phyloP scores from a whole-genome alignment of 2,888 invertebrate genomes.

The Athalia circularis region DNA sequence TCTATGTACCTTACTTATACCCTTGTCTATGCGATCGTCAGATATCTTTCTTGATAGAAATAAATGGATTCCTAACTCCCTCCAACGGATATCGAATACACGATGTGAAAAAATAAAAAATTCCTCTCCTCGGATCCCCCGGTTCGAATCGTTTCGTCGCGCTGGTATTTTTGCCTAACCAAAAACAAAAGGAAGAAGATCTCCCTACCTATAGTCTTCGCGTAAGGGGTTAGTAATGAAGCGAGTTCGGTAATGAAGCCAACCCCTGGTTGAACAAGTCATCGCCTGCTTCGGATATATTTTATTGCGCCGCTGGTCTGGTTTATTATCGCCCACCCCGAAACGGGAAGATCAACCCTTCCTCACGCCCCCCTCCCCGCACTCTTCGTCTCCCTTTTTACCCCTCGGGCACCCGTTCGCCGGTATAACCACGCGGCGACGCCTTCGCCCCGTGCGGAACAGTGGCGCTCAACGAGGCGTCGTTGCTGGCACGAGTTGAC shows the following conservation, averaged over 20 bases:
- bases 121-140: neutral
- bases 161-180: conserved; percentile 17
- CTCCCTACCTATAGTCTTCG: conserved; percentile 42
- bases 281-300: conserved; percentile 72
- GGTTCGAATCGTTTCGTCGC: conserved; percentile 18
- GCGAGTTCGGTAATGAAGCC: conserved; percentile 71
- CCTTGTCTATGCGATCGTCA: neutral
- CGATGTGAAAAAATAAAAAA: neutral
- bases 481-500: conserved; percentile 64
- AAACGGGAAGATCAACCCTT: conserved; percentile 67
- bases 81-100: neutral
- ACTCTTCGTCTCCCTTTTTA: neutral
- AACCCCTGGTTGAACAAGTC: conserved; percentile 69
- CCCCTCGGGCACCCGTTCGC: conserved; percentile 35
- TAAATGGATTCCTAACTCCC: neutral
- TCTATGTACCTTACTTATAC: neutral
- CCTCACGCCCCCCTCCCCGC: conserved; percentile 64
- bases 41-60: neutral
- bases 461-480: conserved; percentile 72
- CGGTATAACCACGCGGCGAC: conserved; percentile 55
- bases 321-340: conserved; percentile 67
- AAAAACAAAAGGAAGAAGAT: conserved; percentile 12
- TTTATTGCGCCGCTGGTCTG: conserved; percentile 69
- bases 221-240: conserved; percentile 71
- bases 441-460: conserved; percentile 60